phyloP scores from a whole-genome alignment of 2,888 invertebrate genomes.

The Ichneumoninae sp. region DNA sequence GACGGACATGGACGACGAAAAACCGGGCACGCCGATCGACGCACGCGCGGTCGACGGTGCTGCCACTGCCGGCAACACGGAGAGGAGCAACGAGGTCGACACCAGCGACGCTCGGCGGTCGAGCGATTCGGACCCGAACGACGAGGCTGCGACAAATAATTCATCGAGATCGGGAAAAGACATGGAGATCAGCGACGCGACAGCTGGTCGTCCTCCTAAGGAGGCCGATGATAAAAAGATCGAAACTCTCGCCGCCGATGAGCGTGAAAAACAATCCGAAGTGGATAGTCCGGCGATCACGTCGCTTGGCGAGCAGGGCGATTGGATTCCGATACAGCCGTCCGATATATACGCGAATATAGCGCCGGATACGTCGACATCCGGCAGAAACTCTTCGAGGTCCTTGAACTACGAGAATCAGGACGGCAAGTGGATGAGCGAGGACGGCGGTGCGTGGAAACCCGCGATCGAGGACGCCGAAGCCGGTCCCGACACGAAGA shows the following conservation, averaged over 20 bases:
- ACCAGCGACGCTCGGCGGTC: slow-evolving; percentile 1
- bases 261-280: not conserved
- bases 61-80: slow-evolving; percentile 22
- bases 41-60: not conserved
- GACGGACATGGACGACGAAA: slow-evolving; percentile 74
- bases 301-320: slow-evolving; percentile 41
- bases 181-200: slow-evolving; percentile 18
- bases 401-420: slow-evolving; percentile 56
- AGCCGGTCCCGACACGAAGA: slow-evolving; percentile 70
- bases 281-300: not conserved
- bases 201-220: not conserved
- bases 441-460: slow-evolving; percentile 72
- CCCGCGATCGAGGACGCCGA: slow-evolving; percentile 68
- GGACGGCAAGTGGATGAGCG: slow-evolving; percentile 74
- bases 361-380: not conserved
- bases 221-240: not conserved
- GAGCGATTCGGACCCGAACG: slow-evolving; percentile 4
- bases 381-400: slow-evolving; percentile 59
- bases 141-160: not conserved
- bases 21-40: not conserved
- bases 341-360: not conserved
- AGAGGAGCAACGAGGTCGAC: slow-evolving; percentile 55
- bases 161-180: slow-evolving; percentile 46
- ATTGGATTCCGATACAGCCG: slow-evolving; percentile 75
- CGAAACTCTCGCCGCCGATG: slow-evolving; percentile 24